A percentile compares a stretch with the other conserved stretches of the same genome.
phyloP scores from a whole-genome alignment of 1,140 invertebrate genomes.

The Formica exsecta region DNA sequence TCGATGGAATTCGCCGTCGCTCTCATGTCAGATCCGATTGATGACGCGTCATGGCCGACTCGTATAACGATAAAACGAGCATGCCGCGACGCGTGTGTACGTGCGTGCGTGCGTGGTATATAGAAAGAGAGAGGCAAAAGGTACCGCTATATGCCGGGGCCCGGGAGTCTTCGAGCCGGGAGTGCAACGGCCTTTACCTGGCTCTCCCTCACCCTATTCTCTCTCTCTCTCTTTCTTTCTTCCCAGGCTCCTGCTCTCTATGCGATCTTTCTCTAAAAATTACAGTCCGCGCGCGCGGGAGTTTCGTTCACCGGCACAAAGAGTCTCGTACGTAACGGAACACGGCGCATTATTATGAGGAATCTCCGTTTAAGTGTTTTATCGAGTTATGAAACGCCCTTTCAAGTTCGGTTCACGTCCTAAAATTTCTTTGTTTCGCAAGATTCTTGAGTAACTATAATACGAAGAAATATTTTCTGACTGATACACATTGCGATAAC shows the following conservation, averaged over 20 bases:
- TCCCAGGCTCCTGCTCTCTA: neutral
- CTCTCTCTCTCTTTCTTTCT: slow-evolving; percentile 1
- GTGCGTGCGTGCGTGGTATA: neutral
- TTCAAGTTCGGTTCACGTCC: neutral
- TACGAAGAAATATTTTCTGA: neutral
- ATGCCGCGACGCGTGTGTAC: neutral
- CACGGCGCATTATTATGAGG: slow-evolving; percentile 37
- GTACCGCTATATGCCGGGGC: slow-evolving; percentile 73
- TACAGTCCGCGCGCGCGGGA: slow-evolving; percentile 56
- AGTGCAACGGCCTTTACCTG: slow-evolving; percentile 82
- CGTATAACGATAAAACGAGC: neutral
- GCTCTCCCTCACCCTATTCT: slow-evolving; percentile 60
- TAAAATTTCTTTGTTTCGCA: slow-evolving; percentile 11
- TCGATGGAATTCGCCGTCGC: slow-evolving; percentile 11
- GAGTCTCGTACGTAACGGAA: slow-evolving; percentile 67
- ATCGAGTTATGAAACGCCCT: slow-evolving; percentile 7
- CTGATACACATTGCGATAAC: neutral
- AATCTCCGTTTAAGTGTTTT: neutral
- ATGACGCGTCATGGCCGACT: slow-evolving; percentile 65
- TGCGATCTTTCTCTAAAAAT: slow-evolving; percentile 65
- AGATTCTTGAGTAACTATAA: neutral
- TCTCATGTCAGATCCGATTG: slow-evolving; percentile 46
- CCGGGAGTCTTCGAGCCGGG: slow-evolving; percentile 58
- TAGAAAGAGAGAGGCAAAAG: slow-evolving; percentile 56
- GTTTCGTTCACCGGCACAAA: slow-evolving; percentile 58